phyloP scores from a whole-genome alignment of 2,113 vertebrate genomes.

The Puma concolor region DNA sequence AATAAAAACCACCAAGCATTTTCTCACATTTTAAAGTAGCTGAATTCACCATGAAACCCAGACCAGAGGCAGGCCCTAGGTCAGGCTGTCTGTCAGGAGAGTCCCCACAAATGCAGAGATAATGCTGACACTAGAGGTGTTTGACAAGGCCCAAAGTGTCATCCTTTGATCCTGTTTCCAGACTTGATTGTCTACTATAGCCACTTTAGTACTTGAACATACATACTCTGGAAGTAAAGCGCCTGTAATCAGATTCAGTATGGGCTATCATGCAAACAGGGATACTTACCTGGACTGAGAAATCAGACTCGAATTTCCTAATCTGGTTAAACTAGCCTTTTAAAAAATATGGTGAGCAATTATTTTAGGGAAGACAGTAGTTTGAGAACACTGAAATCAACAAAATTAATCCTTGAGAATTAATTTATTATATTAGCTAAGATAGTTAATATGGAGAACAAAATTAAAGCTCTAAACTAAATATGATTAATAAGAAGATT shows the following conservation, averaged over 20 bases:
- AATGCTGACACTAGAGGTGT: neutral
- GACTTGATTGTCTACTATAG: neutral
- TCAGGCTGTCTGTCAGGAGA: neutral
- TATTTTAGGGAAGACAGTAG: neutral
- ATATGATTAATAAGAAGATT: neutral
- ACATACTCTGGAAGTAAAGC: no score
- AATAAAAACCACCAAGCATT: neutral
- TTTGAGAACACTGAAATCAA: neutral
- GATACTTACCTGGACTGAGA: neutral
- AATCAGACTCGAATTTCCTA: neutral
- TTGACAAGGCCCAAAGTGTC: neutral
- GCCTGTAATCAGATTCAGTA: neutral
- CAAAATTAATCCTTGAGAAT: neutral
- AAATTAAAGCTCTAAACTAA: neutral
- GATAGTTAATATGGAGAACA: neutral
- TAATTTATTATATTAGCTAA: neutral
- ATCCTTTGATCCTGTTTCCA: neutral
- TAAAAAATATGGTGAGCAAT: neutral
- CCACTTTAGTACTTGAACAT: accelerated
- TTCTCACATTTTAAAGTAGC: neutral
- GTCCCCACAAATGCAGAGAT: neutral
- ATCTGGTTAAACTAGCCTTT: neutral
- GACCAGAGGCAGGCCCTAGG: neutral
- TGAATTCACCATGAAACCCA: neutral
- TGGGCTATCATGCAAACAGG: neutral